Conservation (phyloP, 2,797 vertebrate genomes). For the Lutjanus argentimaculatus region DNA sequence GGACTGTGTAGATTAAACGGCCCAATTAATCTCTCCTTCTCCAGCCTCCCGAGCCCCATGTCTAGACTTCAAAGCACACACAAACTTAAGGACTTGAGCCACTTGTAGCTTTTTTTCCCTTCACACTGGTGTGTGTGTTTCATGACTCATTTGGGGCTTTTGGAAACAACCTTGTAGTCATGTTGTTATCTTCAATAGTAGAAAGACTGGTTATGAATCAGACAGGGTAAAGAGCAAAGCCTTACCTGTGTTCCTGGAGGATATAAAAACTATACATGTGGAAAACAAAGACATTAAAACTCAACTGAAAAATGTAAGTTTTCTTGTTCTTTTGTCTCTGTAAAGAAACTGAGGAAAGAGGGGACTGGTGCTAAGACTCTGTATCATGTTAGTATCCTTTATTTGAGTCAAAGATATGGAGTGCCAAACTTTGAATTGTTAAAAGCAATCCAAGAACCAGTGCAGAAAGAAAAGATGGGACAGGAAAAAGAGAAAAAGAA, state of each 20-base stretch:
- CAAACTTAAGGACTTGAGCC: conserved; percentile 66
- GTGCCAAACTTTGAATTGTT: background rate
- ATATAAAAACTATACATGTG: conserved; percentile 8
- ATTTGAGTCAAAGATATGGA: background rate
- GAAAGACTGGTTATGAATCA: conserved; percentile 35
- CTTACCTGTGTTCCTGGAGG: conserved; percentile 15
- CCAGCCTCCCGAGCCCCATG: conserved; percentile 47
- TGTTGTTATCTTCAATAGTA: conserved; percentile 36
- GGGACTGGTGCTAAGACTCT: background rate
- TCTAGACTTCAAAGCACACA: conserved; percentile 71
- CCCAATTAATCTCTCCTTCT: conserved; percentile 69
- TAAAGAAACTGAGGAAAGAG: background rate
- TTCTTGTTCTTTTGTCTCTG: background rate
- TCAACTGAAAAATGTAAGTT: background rate
- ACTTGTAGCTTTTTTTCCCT: conserved; percentile 44
- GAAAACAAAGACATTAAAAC: background rate
- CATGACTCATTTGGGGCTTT: conserved; percentile 42
- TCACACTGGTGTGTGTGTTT: conserved; percentile 19
- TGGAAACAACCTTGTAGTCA: conserved; percentile 54
- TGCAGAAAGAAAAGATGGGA: background rate
- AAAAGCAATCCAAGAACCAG: background rate
- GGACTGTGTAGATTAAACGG: conserved; percentile 66
- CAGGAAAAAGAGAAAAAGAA: background rate
- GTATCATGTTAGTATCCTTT: background rate
- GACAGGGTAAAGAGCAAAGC: conserved; percentile 33